Percentiles rank a stretch among this genome's conserved stretches.
phyloP scores from a whole-genome alignment of 2,888 invertebrate species.

The Drosophila borborema region DNA sequence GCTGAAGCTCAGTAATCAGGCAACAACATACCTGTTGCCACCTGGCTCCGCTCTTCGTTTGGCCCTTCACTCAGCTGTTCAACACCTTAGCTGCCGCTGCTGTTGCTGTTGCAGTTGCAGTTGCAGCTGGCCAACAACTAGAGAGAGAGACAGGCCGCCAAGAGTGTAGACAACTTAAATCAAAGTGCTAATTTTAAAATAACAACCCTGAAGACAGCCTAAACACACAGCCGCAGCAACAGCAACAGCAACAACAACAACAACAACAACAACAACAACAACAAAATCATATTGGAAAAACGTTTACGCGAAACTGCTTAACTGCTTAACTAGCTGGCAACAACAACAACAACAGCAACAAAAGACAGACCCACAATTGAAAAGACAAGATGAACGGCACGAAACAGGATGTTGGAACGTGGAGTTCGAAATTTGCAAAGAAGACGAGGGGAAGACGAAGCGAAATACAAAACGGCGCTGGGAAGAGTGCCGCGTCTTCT shows the following conservation, averaged over 20 bases:
- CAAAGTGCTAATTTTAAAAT: constrained; percentile 81
- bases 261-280: constrained; percentile 21
- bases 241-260: constrained; percentile 22
- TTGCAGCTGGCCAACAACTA: constrained; percentile 32
- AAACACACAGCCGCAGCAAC: constrained; percentile 67
- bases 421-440: constrained; percentile 72
- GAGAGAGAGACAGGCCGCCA: constrained; percentile 68
- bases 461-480: constrained; percentile 44
- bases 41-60: constrained; percentile 31
- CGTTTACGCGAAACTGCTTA: constrained; percentile 80
- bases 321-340: constrained; percentile 78
- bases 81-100: constrained; percentile 64
- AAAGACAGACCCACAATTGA: constrained; percentile 69
- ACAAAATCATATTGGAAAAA: constrained; percentile 74
- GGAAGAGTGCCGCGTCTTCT: constrained; percentile 29
- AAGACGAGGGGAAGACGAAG: constrained; percentile 11
- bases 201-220: constrained; percentile 79
- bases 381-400: constrained; percentile 80
- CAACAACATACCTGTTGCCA: constrained; percentile 34
- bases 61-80: constrained; percentile 75
- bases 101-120: constrained; percentile 38
- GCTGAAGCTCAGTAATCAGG: constrained; percentile 62
- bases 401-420: constrained; percentile 79
- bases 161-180: constrained; percentile 81
- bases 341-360: constrained; percentile 33